These are phyloP conservation scores for Halichondria panicea DNA, from an alignment of 37 sponge, comb jelly and placozoan genomes.

Conservation along the genomic window DNA sequence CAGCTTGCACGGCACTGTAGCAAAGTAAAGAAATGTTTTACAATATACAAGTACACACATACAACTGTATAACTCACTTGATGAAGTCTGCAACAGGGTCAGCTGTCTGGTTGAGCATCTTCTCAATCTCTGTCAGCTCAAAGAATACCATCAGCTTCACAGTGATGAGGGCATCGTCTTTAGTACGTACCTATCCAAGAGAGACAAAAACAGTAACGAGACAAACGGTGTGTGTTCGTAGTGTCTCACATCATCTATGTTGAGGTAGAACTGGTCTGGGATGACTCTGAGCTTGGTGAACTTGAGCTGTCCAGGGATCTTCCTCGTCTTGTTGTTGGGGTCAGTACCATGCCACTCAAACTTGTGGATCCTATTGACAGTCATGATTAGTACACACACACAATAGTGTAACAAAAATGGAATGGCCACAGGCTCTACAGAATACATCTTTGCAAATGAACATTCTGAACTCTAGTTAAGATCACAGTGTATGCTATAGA, in stretches of 20 bases:
- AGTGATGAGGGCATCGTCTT: slow-evolving; percentile 87
- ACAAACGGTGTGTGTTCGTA: background rate
- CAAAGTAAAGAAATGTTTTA: background rate
- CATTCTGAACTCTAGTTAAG: background rate
- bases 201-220: background rate
- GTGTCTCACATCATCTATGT: slow-evolving; percentile 65
- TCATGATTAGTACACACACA: background rate
- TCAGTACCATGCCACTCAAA: slow-evolving; percentile 94
- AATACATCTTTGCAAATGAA: too few species aligned
- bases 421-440: too few species aligned
- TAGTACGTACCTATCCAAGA: slow-evolving; percentile 68
- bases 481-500: background rate
- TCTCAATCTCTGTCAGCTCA: slow-evolving; percentile 80
- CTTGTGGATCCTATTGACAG: slow-evolving; percentile 70
- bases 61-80: slow-evolving; percentile 56
- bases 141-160: slow-evolving; percentile 92
- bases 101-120: slow-evolving; percentile 80
- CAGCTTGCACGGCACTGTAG: slow-evolving; percentile 75
- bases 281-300: slow-evolving; percentile 88
- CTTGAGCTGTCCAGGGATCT: slow-evolving; percentile 65
- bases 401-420: background rate
- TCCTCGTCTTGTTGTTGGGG: slow-evolving; percentile 80
- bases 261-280: slow-evolving; percentile 94
- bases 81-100: slow-evolving; percentile 92
- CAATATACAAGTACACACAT: background rate